A percentile compares a stretch with the other conserved stretches of the same genome.
Conservation (phyloP, 1,140 invertebrate genomes). For the Hydropsyche tenuis region DNA sequence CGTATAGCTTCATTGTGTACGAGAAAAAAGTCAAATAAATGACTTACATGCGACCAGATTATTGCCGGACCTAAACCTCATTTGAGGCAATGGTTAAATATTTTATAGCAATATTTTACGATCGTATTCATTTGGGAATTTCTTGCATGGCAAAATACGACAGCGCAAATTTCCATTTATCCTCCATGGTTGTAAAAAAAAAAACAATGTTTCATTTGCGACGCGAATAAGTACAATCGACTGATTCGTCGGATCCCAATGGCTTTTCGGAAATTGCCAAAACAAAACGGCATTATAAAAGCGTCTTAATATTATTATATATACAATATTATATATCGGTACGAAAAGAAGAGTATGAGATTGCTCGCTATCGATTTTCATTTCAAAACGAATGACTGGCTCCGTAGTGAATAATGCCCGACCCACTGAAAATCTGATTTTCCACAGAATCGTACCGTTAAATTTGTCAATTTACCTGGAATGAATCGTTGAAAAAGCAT, state of each 20-base stretch:
- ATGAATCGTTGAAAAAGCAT: background rate
- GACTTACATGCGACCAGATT: background rate
- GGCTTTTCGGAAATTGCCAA: no score
- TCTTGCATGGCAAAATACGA: background rate
- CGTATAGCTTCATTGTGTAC: no score
- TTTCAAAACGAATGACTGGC: no score
- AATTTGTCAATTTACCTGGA: slow-evolving; percentile 19
- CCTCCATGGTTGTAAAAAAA: no score
- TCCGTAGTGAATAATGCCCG: no score
- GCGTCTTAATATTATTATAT: background rate
- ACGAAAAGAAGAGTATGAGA: no score
- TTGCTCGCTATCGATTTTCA: no score
- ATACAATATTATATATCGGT: no score
- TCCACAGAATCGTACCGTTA: background rate
- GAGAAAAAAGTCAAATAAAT: background rate
- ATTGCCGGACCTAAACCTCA: background rate
- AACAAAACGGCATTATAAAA: background rate
- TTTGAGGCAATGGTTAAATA: background rate
- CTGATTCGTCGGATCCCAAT: no score
- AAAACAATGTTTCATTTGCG: no score
- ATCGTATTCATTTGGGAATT: background rate
- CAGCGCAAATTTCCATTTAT: background rate
- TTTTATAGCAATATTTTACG: background rate
- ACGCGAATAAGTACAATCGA: no score
- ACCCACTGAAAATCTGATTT: background rate